These are phyloP conservation scores for Caenorhabditis elegans DNA, from an alignment of 1,140 invertebrate genomes.

Conservation along the genomic window DNA sequence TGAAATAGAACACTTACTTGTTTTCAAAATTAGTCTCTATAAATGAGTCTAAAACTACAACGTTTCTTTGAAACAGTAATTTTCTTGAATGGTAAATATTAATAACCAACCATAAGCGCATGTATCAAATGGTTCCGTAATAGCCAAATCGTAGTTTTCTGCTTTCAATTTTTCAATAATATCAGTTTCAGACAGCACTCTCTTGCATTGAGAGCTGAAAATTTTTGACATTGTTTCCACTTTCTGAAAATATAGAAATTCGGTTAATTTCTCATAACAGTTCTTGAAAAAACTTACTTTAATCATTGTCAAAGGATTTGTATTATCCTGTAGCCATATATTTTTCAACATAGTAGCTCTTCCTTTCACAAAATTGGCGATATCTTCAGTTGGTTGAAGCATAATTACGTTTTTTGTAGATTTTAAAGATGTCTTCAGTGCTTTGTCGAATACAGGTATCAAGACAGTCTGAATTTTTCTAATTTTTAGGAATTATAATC, in stretches of 20 bases:
- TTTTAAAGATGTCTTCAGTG: background rate
- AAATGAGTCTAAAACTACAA: too few species aligned
- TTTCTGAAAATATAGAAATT: background rate
- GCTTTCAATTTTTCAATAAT: conserved; percentile 7
- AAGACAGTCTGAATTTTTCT: background rate
- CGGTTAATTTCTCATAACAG: background rate
- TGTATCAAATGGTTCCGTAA: conserved; percentile 14
- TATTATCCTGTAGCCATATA: background rate
- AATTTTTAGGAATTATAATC: too few species aligned
- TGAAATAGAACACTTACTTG: background rate
- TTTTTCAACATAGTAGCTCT: background rate
- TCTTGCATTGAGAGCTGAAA: background rate
- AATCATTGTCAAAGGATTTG: background rate
- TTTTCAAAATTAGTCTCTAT: too few species aligned
- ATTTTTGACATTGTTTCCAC: background rate
- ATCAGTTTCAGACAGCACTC: background rate
- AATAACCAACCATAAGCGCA: conserved; percentile 25
- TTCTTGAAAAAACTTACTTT: too few species aligned
- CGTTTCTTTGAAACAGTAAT: too few species aligned
- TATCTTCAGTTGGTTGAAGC: background rate
- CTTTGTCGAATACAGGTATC: background rate
- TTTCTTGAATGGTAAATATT: too few species aligned
- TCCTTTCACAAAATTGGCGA: background rate
- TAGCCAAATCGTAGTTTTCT: conserved; percentile 35
- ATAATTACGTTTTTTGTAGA: background rate